phyloP scores from a whole-genome alignment of 2,888 invertebrate genomes.

The Caenorhabditis sulstoni region DNA sequence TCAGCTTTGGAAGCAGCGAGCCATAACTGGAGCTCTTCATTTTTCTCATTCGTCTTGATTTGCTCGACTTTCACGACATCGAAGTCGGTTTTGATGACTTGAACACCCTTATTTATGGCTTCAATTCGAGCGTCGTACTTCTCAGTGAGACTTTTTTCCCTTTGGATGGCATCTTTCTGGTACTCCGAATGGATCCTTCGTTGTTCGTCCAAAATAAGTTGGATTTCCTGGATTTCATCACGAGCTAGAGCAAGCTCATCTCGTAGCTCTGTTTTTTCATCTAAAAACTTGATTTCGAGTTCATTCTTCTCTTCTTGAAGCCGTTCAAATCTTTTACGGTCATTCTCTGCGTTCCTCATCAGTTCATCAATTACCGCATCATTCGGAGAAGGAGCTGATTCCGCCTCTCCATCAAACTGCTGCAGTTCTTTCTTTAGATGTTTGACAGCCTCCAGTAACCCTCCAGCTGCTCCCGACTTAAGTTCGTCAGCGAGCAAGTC shows the following conservation, averaged over 20 bases:
- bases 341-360: no score
- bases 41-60: not conserved
- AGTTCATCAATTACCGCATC: no score
- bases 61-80: not conserved
- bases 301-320: constrained; percentile 1
- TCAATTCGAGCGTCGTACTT: not conserved
- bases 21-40: not conserved
- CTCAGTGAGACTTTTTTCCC: not conserved
- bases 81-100: not conserved
- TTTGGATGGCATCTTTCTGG: not conserved
- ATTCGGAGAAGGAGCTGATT: no score
- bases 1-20: constrained; percentile 25
- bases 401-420: no score
- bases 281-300: not conserved
- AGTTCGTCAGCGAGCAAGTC: no score
- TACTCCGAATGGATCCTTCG: no score
- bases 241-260: not conserved
- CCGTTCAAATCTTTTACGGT: not conserved
- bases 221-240: not conserved
- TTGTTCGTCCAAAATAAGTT: no score
- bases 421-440: no score
- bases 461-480: no score
- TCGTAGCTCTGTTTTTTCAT: no score
- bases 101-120: not conserved
- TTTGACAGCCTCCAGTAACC: no score